These are phyloP conservation scores for Semibalanus balanoides DNA, from an alignment of 1,140 invertebrate species.

Conservation along the genomic window DNA sequence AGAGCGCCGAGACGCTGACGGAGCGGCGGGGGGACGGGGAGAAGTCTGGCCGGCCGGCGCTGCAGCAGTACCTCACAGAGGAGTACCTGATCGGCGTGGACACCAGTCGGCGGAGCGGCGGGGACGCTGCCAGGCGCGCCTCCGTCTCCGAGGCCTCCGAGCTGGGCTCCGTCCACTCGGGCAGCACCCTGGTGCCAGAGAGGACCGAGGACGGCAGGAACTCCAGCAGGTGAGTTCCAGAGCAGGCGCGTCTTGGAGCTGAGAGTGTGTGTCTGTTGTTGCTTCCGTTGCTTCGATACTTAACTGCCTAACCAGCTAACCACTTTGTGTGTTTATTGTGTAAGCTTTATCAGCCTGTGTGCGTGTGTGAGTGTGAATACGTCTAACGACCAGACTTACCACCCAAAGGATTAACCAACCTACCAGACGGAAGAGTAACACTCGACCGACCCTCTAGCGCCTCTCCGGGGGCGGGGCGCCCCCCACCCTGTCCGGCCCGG, in stretches of 20 bases:
- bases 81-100: background rate
- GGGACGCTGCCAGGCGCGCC: too few species aligned
- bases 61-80: background rate
- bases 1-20: slow-evolving; percentile 4
- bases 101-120: background rate
- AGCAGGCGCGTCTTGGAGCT: too few species aligned
- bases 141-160: background rate
- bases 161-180: background rate
- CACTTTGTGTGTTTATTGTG: background rate
- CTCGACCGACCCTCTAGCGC: too few species aligned
- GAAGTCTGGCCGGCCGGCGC: too few species aligned
- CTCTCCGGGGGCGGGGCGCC: too few species aligned
- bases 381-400: too few species aligned
- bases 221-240: background rate
- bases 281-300: too few species aligned
- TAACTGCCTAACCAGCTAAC: too few species aligned
- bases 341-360: background rate
- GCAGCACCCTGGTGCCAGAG: background rate
- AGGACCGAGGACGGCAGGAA: background rate
- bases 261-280: too few species aligned
- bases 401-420: too few species aligned
- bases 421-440: too few species aligned
- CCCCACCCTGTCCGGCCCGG: too few species aligned
- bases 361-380: background rate
- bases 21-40: background rate